These are phyloP conservation scores for Hypanus sabinus DNA, from an alignment of 2,113 vertebrate genomes.

Conservation along the genomic window DNA sequence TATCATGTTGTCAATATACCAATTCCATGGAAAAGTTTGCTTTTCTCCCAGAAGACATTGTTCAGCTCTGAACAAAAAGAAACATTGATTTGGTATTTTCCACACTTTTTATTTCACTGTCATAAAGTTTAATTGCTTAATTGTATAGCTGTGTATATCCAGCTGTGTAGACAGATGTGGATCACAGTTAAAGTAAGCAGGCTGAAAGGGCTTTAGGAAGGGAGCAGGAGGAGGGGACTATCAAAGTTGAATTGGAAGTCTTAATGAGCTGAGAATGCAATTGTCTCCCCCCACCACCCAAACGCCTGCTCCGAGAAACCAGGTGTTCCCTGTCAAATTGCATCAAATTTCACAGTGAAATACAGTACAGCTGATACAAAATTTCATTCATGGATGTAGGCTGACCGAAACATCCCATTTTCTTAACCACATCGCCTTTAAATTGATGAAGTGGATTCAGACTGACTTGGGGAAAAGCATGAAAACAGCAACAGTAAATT, in stretches of 20 bases:
- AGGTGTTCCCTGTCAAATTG: not conserved
- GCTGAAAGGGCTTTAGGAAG: constrained; percentile 10
- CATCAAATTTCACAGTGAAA: not conserved
- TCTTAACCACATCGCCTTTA: not conserved
- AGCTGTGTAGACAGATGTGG: constrained; percentile 31
- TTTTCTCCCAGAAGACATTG: constrained; percentile 27
- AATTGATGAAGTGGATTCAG: not conserved
- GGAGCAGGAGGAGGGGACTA: not conserved
- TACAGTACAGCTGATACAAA: not conserved
- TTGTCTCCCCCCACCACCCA: no score
- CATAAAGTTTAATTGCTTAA: constrained; percentile 38
- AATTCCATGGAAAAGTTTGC: constrained; percentile 21
- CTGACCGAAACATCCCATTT: not conserved
- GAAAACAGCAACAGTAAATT: not conserved
- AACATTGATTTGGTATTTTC: not conserved
- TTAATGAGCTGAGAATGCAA: not conserved
- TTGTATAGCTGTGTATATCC: constrained; percentile 36
- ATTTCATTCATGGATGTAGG: not conserved
- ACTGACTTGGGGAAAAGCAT: not conserved
- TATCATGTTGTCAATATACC: constrained; percentile 4
- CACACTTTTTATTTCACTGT: constrained; percentile 35
- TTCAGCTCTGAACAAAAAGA: constrained; percentile 11
- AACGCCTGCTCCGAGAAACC: not conserved
- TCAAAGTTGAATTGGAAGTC: not conserved
- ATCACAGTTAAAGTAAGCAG: constrained; percentile 18